Percentiles rank a stretch among this genome's conserved stretches.
Conservation (phyloP, 2,113 vertebrate genomes). For the Cariama cristata region DNA sequence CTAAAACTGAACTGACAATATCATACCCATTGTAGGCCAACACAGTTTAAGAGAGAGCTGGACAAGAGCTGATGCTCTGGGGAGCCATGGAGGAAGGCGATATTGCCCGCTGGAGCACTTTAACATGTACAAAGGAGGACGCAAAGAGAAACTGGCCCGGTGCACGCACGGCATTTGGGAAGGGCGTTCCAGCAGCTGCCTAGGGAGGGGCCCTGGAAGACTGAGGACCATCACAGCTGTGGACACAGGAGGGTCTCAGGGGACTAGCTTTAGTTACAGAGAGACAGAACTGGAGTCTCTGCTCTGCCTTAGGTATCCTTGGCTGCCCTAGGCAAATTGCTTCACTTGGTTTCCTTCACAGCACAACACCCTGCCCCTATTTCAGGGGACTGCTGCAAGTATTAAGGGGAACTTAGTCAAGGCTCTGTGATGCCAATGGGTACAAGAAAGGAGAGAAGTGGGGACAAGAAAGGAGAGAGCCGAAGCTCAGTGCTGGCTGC, state of each 20-base stretch:
- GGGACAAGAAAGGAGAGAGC: not conserved
- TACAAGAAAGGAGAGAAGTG: not conserved
- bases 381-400: not conserved
- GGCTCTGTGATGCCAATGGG: not conserved
- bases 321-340: not conserved
- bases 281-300: not conserved
- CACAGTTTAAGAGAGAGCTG: not conserved
- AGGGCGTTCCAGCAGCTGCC: not conserved
- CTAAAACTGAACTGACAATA: not conserved
- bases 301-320: not conserved
- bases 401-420: not conserved
- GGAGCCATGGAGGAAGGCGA: not conserved
- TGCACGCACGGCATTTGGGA: not conserved
- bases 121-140: not conserved
- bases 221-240: not conserved
- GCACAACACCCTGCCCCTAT: not conserved
- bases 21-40: not conserved
- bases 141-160: not conserved
- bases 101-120: not conserved
- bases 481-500: not conserved
- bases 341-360: not conserved
- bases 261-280: not conserved
- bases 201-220: not conserved
- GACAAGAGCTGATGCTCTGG: not conserved
- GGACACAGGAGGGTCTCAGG: not conserved